A percentile compares a stretch with the other conserved stretches of the same genome.
Evolutionary conservation across 2,113 vertebrate genomes (phyloP).

Genomic region (Tetrao urogallus): DNA sequence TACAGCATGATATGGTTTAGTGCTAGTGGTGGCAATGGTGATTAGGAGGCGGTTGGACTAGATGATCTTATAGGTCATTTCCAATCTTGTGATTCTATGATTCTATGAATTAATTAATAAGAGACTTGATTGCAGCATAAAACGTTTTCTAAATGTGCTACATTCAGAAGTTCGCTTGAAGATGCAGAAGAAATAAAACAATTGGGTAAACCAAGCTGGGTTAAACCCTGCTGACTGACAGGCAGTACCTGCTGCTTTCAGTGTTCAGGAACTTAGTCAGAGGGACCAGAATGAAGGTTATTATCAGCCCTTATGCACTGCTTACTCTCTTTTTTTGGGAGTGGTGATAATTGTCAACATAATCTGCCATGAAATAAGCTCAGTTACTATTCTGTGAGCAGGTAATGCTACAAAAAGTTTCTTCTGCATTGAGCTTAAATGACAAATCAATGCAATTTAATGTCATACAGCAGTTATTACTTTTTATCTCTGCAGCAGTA

Average conservation of each 20-base stretch:
- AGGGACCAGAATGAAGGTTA: not conserved
- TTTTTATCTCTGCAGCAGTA: not conserved
- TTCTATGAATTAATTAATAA: not conserved
- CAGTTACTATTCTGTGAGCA: conserved; percentile 12
- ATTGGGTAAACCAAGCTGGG: not conserved
- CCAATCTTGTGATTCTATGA: too few species aligned
- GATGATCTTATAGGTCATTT: too few species aligned
- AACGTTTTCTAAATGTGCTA: not conserved
- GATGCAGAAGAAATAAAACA: not conserved
- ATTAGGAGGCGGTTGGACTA: too few species aligned
- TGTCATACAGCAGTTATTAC: not conserved
- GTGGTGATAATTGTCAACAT: conserved; percentile 2
- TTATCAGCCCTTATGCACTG: not conserved
- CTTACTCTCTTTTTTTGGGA: conserved; percentile 29
- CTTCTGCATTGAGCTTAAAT: conserved; percentile 19
- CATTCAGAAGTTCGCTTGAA: not conserved
- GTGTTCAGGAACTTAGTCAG: not conserved
- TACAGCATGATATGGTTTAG: too few species aligned
- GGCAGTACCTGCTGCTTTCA: not conserved
- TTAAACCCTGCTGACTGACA: not conserved
- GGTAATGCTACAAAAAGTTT: not conserved
- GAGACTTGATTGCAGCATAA: not conserved
- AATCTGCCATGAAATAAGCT: not conserved
- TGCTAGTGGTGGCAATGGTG: too few species aligned
- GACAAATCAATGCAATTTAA: not conserved